Evolutionary conservation across 2,113 vertebrate species (phyloP).

Genomic region (Hylia prasina): DNA sequence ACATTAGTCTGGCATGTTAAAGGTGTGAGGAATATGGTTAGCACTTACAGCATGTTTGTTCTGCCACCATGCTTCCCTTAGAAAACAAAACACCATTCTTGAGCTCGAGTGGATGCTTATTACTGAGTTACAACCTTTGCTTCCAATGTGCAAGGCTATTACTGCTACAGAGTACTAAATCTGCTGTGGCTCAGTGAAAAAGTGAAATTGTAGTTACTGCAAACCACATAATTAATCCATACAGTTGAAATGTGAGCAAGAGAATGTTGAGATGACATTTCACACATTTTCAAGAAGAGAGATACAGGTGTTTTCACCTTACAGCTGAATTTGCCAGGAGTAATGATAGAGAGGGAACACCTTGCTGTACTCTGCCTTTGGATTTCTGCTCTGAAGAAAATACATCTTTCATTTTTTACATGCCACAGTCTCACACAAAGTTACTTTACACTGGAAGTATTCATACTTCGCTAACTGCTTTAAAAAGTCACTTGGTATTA

Average conservation of each 20-base stretch:
- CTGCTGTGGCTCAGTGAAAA: background rate
- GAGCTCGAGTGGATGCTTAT: background rate
- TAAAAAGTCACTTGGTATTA: background rate
- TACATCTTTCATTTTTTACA: background rate
- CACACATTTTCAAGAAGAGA: background rate
- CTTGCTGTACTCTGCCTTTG: background rate
- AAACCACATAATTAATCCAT: background rate
- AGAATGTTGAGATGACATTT: background rate
- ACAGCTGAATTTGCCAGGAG: background rate
- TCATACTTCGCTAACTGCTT: background rate
- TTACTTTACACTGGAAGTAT: background rate
- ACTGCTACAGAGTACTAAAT: background rate
- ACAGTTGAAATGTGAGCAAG: background rate
- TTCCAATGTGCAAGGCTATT: background rate
- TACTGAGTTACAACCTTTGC: background rate
- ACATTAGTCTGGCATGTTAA: background rate
- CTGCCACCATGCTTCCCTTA: background rate
- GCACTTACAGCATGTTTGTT: background rate
- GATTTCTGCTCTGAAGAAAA: background rate
- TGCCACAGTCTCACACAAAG: background rate
- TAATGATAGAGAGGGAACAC: background rate
- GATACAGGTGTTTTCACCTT: background rate
- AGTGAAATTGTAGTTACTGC: background rate
- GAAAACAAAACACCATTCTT: background rate
- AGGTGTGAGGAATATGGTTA: background rate